Evolutionary conservation across 2,888 invertebrate species (phyloP).

Genomic region (Psylliodes chrysocephalus): DNA sequence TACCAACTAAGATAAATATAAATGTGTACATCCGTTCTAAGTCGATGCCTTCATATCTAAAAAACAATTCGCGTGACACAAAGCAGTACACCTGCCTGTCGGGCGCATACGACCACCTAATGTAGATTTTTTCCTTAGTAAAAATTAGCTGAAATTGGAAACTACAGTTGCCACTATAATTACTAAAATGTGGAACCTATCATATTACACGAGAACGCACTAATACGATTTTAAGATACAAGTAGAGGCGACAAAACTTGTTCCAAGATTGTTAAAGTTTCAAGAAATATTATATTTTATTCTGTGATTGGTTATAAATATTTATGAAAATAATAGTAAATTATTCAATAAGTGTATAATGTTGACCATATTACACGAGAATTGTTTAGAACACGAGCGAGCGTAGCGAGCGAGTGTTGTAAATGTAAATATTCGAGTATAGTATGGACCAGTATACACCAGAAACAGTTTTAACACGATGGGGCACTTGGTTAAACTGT

Average conservation of each 20-base stretch:
- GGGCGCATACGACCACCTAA: slow-evolving; percentile 14
- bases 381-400: too few relatives aligned
- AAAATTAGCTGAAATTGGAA: slow-evolving; percentile 35
- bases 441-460: too few relatives aligned
- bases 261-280: background rate
- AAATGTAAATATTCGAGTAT: too few relatives aligned
- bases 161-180: slow-evolving; percentile 31
- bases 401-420: too few relatives aligned
- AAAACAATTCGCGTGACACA: background rate
- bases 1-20: background rate
- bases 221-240: background rate
- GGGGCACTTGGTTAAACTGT: too few relatives aligned
- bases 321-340: too few relatives aligned
- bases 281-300: too few relatives aligned
- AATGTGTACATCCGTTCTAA: slow-evolving; percentile 4
- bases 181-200: slow-evolving; percentile 25
- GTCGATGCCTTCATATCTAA: background rate
- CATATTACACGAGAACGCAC: background rate
- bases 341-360: too few relatives aligned
- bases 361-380: too few relatives aligned
- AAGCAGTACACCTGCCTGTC: background rate
- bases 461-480: too few relatives aligned
- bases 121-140: slow-evolving; percentile 28
- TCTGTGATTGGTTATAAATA: too few relatives aligned
- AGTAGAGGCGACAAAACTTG: too few relatives aligned